Conservation (phyloP, 2,797 vertebrate species). For the Poecilia wingei region DNA sequence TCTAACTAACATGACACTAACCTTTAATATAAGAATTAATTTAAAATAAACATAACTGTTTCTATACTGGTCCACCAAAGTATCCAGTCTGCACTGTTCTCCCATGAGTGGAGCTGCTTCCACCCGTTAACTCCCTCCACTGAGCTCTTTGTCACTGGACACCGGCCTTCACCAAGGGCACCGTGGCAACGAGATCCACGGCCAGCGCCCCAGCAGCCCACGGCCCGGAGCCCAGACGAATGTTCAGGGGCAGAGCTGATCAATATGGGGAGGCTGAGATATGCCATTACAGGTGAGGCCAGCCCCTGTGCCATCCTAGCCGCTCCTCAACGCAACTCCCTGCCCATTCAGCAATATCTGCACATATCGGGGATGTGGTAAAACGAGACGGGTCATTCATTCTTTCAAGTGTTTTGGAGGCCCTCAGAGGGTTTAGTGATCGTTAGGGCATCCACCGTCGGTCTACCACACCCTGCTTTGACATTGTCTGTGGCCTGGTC, state of each 20-base stretch:
- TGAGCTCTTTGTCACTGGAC: conserved; percentile 69
- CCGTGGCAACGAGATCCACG: conserved; percentile 74
- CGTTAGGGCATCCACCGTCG: conserved; percentile 64
- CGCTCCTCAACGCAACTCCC: conserved; percentile 38
- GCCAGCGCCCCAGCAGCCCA: conserved; percentile 39
- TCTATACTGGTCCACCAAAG: conserved; percentile 15
- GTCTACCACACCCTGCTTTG: conserved; percentile 66
- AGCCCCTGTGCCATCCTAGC: conserved; percentile 69
- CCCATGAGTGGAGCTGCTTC: conserved; percentile 23
- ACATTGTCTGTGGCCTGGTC: conserved; percentile 72
- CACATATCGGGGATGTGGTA: conserved; percentile 61
- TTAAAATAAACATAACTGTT: background rate
- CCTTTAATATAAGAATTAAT: background rate
- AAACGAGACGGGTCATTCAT: conserved; percentile 68
- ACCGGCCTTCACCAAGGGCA: conserved; percentile 76
- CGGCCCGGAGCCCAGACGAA: conserved; percentile 70
- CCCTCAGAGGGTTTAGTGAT: conserved; percentile 59
- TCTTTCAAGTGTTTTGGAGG: conserved; percentile 71
- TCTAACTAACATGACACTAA: background rate
- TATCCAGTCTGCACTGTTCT: conserved; percentile 34
- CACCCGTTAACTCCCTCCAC: conserved; percentile 40
- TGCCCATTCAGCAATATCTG: conserved; percentile 72
- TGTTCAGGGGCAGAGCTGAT: conserved; percentile 71
- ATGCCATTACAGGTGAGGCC: conserved; percentile 78
- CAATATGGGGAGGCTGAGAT: conserved; percentile 67